These are phyloP conservation scores for Setipinna tenuifilis DNA, from an alignment of 2,797 vertebrate species.

Conservation along the genomic window DNA sequence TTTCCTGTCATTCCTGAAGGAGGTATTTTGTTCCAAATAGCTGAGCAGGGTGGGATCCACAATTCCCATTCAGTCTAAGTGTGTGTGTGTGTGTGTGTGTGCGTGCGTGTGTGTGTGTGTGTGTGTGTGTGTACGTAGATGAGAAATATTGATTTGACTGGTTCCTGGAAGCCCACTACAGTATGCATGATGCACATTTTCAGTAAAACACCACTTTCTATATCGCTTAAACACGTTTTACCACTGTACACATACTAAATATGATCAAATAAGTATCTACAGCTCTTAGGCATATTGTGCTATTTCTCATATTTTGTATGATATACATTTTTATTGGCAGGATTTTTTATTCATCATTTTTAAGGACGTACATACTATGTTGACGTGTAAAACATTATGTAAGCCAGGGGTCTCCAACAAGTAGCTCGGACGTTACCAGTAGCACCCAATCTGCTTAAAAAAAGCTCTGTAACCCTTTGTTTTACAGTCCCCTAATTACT, in stretches of 20 bases:
- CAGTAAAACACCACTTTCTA: neutral
- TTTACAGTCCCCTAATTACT: no score
- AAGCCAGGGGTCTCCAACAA: no score
- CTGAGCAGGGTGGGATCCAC: neutral
- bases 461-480: no score
- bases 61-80: neutral
- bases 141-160: neutral
- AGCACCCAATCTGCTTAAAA: no score
- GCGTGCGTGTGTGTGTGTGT: no score
- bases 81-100: neutral
- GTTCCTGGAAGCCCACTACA: neutral
- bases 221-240: neutral
- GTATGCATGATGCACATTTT: neutral
- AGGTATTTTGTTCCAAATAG: slow-evolving; percentile 16
- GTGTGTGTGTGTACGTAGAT: no score
- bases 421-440: no score
- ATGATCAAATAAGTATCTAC: neutral
- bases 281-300: neutral
- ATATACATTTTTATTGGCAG: neutral
- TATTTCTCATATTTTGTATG: neutral
- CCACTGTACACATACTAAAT: neutral
- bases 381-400: neutral
- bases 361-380: neutral
- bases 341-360: slow-evolving; percentile 13
- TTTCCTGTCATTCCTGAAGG: slow-evolving; percentile 34